phyloP scores from a whole-genome alignment of 1,140 invertebrate genomes.

The Plectus sambesii region DNA sequence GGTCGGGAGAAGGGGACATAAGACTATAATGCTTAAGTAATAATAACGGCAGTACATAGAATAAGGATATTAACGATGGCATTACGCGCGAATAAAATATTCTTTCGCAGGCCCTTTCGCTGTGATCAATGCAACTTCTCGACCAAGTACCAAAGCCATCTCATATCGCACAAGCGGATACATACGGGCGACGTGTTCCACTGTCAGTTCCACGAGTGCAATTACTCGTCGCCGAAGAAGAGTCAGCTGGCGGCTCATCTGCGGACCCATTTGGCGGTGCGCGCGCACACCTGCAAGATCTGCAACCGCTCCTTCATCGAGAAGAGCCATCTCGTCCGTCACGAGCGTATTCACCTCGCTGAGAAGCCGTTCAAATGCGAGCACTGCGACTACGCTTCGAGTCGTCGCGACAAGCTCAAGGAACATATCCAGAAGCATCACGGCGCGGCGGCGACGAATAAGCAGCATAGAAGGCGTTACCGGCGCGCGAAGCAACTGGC shows the following conservation, averaged over 20 bases:
- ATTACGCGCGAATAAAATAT: too few species aligned
- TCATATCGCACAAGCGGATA: conserved; percentile 57
- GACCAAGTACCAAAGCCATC: conserved; percentile 59
- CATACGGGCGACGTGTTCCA: conserved; percentile 56
- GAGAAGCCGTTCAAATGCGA: conserved; percentile 48
- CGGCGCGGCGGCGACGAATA: conserved; percentile 19
- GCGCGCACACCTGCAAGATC: conserved; percentile 55
- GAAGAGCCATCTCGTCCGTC: conserved; percentile 57
- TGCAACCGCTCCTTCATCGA: conserved; percentile 59
- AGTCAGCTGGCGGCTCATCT: conserved; percentile 58
- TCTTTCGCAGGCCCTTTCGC: conserved; percentile 53
- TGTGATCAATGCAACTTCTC: conserved; percentile 59
- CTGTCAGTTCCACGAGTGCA: conserved; percentile 56
- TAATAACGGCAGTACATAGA: too few species aligned
- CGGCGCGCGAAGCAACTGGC: conserved; percentile 27
- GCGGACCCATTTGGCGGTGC: conserved; percentile 55
- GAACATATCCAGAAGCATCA: conserved; percentile 59
- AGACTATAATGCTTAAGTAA: too few species aligned
- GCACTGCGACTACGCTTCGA: conserved; percentile 58
- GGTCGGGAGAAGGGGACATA: too few species aligned
- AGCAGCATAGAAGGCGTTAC: conserved; percentile 11
- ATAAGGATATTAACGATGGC: too few species aligned
- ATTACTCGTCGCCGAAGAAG: conserved; percentile 58
- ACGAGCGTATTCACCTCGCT: conserved; percentile 56
- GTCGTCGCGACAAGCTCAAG: conserved; percentile 58